A percentile compares a stretch with the other conserved stretches of the same genome.
These are phyloP conservation scores for Aurelia aurita complex sp. Pacific DNA, from an alignment of 30 jellyfish, hydroid and myxozoan species.

Conservation along the genomic window DNA sequence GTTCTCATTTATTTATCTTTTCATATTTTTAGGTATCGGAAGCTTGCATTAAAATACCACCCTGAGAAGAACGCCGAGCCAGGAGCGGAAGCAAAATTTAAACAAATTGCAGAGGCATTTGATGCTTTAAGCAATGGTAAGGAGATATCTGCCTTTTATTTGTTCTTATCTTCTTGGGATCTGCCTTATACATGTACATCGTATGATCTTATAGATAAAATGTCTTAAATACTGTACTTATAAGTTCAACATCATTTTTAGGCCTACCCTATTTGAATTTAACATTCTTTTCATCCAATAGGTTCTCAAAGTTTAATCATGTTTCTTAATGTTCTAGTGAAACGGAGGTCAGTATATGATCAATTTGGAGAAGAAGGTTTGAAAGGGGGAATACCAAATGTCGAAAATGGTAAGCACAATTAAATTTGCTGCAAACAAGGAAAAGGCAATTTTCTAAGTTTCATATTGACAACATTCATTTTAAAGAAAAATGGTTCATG, in stretches of 20 bases:
- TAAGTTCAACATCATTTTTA: no score
- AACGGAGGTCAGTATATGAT: constrained; percentile 90
- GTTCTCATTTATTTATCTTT: no score
- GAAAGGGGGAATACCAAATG: constrained; percentile 93
- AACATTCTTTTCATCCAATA: no score
- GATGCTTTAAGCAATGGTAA: constrained; percentile 84
- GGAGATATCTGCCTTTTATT: constrained; percentile 2
- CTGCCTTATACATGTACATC: no score
- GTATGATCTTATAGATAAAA: no score
- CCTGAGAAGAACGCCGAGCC: constrained; percentile 84
- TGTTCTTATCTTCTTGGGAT: not conserved
- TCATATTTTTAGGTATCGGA: constrained; percentile 62
- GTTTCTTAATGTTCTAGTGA: constrained; percentile 37
- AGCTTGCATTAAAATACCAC: constrained; percentile 83
- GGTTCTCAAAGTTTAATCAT: no score
- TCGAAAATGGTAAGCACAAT: constrained; percentile 59
- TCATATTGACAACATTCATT: no score
- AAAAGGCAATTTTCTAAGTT: no score
- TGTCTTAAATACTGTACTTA: no score
- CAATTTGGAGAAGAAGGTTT: constrained; percentile 99
- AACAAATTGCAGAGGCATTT: constrained; percentile 90
- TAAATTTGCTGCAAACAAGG: not conserved
- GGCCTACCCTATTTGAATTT: no score
- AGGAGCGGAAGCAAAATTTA: constrained; percentile 81
- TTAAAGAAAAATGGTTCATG: no score